A percentile compares a stretch with the other conserved stretches of the same genome.
Conservation (phyloP, 1,140 invertebrate species). For the Drosophila ambigua region DNA sequence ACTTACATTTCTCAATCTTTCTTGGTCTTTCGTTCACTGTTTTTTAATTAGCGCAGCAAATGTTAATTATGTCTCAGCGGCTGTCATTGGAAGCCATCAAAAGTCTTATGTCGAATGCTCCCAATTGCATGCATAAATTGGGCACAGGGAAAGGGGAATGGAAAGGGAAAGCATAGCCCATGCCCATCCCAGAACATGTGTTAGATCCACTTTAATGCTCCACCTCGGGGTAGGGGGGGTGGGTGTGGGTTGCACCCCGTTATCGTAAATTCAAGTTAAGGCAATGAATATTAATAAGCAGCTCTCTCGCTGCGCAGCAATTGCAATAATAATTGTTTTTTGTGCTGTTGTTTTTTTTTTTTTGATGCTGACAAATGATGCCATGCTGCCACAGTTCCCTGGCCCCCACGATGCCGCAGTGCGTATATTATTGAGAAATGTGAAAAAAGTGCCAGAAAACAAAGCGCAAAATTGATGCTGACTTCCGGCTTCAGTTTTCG, state of each 20-base stretch:
- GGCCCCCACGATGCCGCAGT: slow-evolving; percentile 13
- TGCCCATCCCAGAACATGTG: slow-evolving; percentile 46
- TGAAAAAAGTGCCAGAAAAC: slow-evolving; percentile 39
- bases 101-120: slow-evolving; percentile 12
- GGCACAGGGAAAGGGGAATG: background rate
- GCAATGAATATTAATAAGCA: slow-evolving; percentile 76
- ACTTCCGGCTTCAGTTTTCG: slow-evolving; percentile 68
- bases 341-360: background rate
- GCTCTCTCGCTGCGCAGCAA: slow-evolving; percentile 57
- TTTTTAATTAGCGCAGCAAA: slow-evolving; percentile 69
- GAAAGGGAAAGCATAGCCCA: background rate
- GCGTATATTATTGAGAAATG: slow-evolving; percentile 68
- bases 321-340: slow-evolving; percentile 67
- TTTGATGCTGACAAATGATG: slow-evolving; percentile 64
- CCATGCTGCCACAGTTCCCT: slow-evolving; percentile 25
- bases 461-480: slow-evolving; percentile 50
- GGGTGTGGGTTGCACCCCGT: background rate
- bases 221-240: background rate
- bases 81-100: slow-evolving; percentile 40
- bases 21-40: slow-evolving; percentile 2
- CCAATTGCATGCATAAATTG: slow-evolving; percentile 25
- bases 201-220: slow-evolving; percentile 69
- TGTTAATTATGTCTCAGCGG: slow-evolving; percentile 43
- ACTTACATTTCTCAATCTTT: slow-evolving; percentile 16
- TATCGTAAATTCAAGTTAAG: slow-evolving; percentile 69